Evolutionary conservation across 2,797 vertebrate species (phyloP).

Genomic region (Hippocampus kuda): DNA sequence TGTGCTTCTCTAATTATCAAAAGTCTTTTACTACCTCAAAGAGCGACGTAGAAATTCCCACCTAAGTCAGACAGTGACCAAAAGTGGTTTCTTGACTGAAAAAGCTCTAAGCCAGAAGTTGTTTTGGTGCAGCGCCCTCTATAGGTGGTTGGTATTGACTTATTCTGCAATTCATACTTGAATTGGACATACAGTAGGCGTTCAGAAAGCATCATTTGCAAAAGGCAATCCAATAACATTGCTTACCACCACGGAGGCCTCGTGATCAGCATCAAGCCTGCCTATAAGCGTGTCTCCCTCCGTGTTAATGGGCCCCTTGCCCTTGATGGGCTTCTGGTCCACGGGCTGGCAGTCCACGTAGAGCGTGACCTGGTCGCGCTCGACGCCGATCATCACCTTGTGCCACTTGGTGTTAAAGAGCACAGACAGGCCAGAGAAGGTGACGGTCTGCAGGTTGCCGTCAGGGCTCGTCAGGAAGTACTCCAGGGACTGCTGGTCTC

Average conservation of each 20-base stretch:
- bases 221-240: background rate
- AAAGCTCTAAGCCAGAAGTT: slow-evolving; percentile 3
- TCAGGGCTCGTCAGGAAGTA: slow-evolving; percentile 72
- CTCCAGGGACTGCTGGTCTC: slow-evolving; percentile 71
- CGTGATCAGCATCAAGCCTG: slow-evolving; percentile 65
- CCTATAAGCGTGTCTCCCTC: slow-evolving; percentile 75
- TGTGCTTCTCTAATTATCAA: too few relatives aligned
- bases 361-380: slow-evolving; percentile 67
- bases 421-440: slow-evolving; percentile 68
- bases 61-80: background rate
- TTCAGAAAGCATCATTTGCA: background rate
- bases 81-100: slow-evolving; percentile 11
- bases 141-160: too few relatives aligned
- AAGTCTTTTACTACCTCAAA: background rate
- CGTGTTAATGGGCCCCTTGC: slow-evolving; percentile 70
- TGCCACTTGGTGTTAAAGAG: slow-evolving; percentile 79
- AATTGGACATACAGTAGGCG: too few relatives aligned
- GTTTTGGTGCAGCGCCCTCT: background rate
- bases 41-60: too few relatives aligned
- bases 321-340: slow-evolving; percentile 69
- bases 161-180: too few relatives aligned
- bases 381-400: slow-evolving; percentile 76
- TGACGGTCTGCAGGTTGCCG: slow-evolving; percentile 68
- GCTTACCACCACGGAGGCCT: slow-evolving; percentile 73
- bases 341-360: slow-evolving; percentile 75